Evolutionary conservation across 2,113 vertebrate genomes (phyloP).

Genomic region (Blennius ocellaris): DNA sequence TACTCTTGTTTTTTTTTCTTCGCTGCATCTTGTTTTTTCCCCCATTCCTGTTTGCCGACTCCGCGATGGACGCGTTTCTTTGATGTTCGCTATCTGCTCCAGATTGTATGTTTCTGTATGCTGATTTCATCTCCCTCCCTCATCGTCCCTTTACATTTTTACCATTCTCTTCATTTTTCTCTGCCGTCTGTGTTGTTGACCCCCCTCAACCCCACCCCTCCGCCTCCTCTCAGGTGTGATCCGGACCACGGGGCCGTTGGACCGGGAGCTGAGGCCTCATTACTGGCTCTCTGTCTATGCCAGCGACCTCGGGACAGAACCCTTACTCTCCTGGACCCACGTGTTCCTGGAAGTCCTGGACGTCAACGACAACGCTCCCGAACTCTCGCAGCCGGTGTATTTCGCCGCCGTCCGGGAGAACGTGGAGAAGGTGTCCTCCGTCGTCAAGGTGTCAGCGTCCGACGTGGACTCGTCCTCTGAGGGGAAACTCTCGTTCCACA

Average conservation of each 20-base stretch:
- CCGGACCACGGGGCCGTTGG: conserved; percentile 83
- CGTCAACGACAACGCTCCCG: conserved; percentile 94
- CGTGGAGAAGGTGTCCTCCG: conserved; percentile 79
- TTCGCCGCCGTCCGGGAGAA: conserved; percentile 91
- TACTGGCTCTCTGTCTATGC: conserved; percentile 95
- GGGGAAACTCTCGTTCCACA: conserved; percentile 90
- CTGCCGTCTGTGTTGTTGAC: no score
- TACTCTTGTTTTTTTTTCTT: no score
- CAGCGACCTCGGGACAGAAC: conserved; percentile 88
- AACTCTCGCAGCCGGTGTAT: conserved; percentile 90
- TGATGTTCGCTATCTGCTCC: no score
- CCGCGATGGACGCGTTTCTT: no score
- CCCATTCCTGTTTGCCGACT: no score
- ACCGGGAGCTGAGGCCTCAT: conserved; percentile 86
- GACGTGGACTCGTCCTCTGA: conserved; percentile 89
- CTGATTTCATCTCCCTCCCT: no score
- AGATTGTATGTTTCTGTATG: no score
- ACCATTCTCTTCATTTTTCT: no score
- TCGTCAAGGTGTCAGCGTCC: conserved; percentile 87
- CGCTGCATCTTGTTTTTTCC: no score
- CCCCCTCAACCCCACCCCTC: no score
- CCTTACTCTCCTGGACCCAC: conserved; percentile 89
- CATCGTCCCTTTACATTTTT: no score
- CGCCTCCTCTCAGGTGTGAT: conserved; percentile 86
- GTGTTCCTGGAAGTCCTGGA: conserved; percentile 93